Base-by-base conservation (phyloP, 1,140 invertebrate genomes). In the Papilio helenus region DNA sequence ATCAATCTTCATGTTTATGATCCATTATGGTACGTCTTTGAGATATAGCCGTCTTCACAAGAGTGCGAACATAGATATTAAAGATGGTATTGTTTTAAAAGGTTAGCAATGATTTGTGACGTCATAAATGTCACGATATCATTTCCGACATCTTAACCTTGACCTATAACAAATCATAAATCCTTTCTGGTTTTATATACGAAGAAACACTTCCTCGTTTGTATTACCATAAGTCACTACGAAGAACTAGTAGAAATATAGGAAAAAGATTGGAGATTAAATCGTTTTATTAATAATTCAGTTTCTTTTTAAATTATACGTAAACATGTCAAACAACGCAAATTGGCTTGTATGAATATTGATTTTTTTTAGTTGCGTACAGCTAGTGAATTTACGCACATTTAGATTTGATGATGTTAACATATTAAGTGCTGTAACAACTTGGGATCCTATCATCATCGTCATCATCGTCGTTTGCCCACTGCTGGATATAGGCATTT, bases 111-210 rank as follows among this genome's bases (percentile, higher is more conserved):
- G 61, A 68, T 68, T 68, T 16, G 61, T 29, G 61, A 68, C 61
- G 61, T 68, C 58, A 61, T 68, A 68, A 68, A 68, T 68, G 61
- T 68, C 61, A 68, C 16, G 61, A 18, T 68, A 68, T 68, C 34
- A 68, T 68, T 68, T 68, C 61, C 61, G 26, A 68, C 61, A 4
- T 68, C 12, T 68, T 29, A 26, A 68, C 61, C 61, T 68, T 68
- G 61, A 68, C 23, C 61, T 68, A 68, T 68, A 68, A 68, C 26
- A 29, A 68, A 68, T 18, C 3, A 68, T 68, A 68, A 68, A 34
- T 68, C 61, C 61, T 68, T 68, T 16, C 61, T 29, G 61, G 61
- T 68, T 68, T 68, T 68, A 29, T 16, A 68, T 68, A 61, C 23
- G 14, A 16, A 16, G 26, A 18, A 14, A 34, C 61, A 68, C 61